These are phyloP conservation scores for Cyrtonyx montezumae DNA, from an alignment of 2,113 vertebrate genomes.

Conservation along the genomic window DNA sequence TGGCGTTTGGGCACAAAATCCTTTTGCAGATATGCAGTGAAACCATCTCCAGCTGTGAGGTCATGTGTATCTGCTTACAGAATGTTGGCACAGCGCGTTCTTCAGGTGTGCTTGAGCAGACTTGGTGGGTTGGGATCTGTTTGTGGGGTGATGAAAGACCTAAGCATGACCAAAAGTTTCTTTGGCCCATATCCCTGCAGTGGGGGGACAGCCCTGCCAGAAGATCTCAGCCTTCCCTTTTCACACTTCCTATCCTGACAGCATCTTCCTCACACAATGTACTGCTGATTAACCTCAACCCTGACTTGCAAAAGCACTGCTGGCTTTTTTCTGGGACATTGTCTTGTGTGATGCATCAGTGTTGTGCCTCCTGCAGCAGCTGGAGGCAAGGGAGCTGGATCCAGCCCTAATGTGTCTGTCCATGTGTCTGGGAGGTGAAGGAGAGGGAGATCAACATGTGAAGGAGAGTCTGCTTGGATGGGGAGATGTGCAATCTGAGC, in stretches of 20 bases:
- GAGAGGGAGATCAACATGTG: neutral
- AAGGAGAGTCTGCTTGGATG: neutral
- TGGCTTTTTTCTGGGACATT: neutral
- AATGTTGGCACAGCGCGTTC: neutral
- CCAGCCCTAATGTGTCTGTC: neutral
- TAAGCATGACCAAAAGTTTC: neutral
- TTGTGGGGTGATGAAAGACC: neutral
- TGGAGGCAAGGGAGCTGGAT: neutral
- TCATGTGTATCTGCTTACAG: neutral
- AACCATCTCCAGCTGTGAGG: neutral
- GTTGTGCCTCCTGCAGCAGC: neutral
- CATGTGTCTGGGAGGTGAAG: neutral
- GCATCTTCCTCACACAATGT: neutral
- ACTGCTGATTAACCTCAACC: neutral
- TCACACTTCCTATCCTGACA: slow-evolving; percentile 8
- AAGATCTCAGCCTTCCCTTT: slow-evolving; percentile 31
- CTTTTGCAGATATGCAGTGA: fast-evolving
- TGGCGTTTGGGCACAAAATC: neutral
- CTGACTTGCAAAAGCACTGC: neutral
- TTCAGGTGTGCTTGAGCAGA: neutral
- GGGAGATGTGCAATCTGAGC: neutral
- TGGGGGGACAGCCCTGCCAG: neutral
- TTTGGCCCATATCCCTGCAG: slow-evolving; percentile 4
- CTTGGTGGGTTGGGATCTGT: neutral
- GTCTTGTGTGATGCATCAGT: neutral